A percentile compares a stretch with the other conserved stretches of the same genome.
Evolutionary conservation across 2,113 vertebrate species (phyloP).

Genomic region (Aramus guarauna): DNA sequence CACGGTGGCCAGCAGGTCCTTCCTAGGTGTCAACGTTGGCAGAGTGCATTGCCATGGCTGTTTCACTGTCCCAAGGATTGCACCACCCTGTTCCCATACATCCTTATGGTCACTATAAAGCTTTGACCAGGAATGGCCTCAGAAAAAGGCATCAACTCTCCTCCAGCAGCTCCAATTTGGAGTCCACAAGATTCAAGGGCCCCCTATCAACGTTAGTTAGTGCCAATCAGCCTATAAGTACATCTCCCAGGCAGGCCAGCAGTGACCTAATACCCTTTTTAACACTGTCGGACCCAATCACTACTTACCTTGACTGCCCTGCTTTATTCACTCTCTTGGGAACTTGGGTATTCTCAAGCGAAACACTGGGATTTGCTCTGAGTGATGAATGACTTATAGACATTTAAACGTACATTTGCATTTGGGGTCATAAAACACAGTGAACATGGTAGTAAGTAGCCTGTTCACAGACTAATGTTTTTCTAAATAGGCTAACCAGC

Average conservation of each 20-base stretch:
- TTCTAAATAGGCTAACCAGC: not conserved
- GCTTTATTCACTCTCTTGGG: not conserved
- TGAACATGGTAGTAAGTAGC: not conserved
- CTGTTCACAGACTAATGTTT: not conserved
- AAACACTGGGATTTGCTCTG: not conserved
- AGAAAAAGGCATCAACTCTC: not conserved
- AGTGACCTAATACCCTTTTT: not conserved
- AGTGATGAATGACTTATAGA: not conserved
- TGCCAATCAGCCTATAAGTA: not conserved
- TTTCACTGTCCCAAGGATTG: not conserved
- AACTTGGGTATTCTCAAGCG: not conserved
- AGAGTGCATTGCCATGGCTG: not conserved
- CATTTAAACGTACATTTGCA: not conserved
- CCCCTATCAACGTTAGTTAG: not conserved
- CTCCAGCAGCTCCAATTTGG: not conserved
- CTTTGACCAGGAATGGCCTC: not conserved
- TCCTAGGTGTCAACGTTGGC: rapidly evolving
- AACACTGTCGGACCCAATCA: not conserved
- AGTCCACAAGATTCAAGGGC: not conserved
- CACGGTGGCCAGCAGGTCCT: not conserved
- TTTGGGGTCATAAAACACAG: not conserved
- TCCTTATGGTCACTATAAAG: not conserved
- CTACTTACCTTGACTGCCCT: not conserved
- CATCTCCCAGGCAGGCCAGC: not conserved
- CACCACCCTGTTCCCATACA: rapidly evolving